These are phyloP conservation scores for Drosophila tanythrix DNA, from an alignment of 2,888 invertebrate genomes.

Conservation along the genomic window DNA sequence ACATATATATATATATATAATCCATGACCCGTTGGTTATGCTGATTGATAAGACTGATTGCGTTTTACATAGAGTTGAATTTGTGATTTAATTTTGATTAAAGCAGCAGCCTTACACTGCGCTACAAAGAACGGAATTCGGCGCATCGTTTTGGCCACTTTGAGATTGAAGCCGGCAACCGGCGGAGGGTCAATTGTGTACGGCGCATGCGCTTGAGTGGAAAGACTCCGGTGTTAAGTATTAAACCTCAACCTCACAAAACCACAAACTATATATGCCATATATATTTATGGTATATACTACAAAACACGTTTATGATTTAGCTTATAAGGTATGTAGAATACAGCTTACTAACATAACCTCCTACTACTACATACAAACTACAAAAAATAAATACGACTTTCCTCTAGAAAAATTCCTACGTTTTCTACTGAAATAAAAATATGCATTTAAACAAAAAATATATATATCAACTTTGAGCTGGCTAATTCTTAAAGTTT, in stretches of 20 bases:
- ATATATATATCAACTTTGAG: slow-evolving; percentile 60
- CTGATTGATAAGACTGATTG: slow-evolving; percentile 11
- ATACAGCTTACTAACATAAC: slow-evolving; percentile 51
- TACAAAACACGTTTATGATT: slow-evolving; percentile 45
- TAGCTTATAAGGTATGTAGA: slow-evolving; percentile 77
- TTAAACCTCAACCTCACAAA: slow-evolving; percentile 49
- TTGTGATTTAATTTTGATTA: slow-evolving; percentile 32
- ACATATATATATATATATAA: neutral
- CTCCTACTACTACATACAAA: slow-evolving; percentile 23
- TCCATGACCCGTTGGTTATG: slow-evolving; percentile 2
- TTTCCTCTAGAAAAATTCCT: slow-evolving; percentile 71
- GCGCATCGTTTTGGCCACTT: neutral
- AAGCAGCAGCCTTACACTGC: slow-evolving; percentile 9
- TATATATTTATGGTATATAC: slow-evolving; percentile 16
- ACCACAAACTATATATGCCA: slow-evolving; percentile 10
- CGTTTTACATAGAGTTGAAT: slow-evolving; percentile 17
- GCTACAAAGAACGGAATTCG: slow-evolving; percentile 7
- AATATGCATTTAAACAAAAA: slow-evolving; percentile 66
- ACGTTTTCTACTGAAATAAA: slow-evolving; percentile 78
- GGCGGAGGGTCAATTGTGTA: slow-evolving; percentile 11
- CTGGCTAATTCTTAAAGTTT: slow-evolving; percentile 80
- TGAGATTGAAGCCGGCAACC: slow-evolving; percentile 1
- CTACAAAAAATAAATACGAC: slow-evolving; percentile 59
- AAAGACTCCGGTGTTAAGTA: slow-evolving; percentile 55
- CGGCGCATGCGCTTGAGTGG: slow-evolving; percentile 58